Evolutionary conservation across 1,140 invertebrate genomes (phyloP).

Genomic region (Ceratoteleas bidentatus): DNA sequence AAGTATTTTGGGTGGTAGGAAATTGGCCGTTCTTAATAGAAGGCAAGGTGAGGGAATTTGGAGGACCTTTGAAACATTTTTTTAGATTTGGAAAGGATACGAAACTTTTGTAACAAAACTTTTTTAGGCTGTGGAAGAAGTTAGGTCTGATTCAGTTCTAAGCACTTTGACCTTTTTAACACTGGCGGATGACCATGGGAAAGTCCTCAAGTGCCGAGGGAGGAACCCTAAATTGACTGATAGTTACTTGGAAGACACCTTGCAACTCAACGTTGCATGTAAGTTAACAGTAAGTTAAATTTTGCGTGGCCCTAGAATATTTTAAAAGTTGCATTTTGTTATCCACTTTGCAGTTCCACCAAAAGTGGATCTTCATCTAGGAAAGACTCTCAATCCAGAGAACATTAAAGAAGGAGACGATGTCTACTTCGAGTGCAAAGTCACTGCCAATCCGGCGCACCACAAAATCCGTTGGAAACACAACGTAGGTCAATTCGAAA

Average conservation of each 20-base stretch:
- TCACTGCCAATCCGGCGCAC: constrained; percentile 92
- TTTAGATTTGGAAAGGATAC: too few species aligned
- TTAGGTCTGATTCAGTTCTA: constrained; percentile 86
- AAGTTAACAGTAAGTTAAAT: constrained; percentile 79
- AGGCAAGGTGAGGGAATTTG: constrained; percentile 84
- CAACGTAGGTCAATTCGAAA: constrained; percentile 85
- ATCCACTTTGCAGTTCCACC: constrained; percentile 86
- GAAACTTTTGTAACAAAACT: too few species aligned
- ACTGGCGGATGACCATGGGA: constrained; percentile 90
- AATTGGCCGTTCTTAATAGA: constrained; percentile 85
- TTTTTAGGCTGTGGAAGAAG: constrained; percentile 83
- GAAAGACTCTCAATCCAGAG: constrained; percentile 91
- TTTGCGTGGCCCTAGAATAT: too few species aligned
- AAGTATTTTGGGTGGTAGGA: constrained; percentile 91
- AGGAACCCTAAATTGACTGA: constrained; percentile 89
- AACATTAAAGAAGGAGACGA: constrained; percentile 94
- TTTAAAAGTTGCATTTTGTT: neutral
- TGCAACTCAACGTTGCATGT: constrained; percentile 93
- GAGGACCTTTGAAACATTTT: too few species aligned
- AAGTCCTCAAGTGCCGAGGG: constrained; percentile 90
- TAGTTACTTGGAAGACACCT: constrained; percentile 88
- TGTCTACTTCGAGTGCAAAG: constrained; percentile 96
- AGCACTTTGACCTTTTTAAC: constrained; percentile 91
- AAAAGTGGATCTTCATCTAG: constrained; percentile 89
- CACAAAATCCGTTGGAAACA: constrained; percentile 93